Evolutionary conservation across 92 coral and sea anemone genomes (phyloP).

Genomic region (Plumapathes pennacea): DNA sequence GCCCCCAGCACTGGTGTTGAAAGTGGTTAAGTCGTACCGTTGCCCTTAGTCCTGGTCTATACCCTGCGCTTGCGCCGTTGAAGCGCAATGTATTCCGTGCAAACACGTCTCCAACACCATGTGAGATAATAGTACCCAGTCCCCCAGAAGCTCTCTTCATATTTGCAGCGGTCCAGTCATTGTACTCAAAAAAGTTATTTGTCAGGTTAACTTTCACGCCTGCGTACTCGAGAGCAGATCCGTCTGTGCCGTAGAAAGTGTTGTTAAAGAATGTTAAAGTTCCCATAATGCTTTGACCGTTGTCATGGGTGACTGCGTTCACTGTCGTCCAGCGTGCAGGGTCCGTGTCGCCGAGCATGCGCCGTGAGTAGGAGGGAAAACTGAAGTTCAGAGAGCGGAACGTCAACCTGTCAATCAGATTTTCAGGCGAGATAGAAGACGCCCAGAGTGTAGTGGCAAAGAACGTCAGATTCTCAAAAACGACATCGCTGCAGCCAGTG

Average conservation of each 20-base stretch:
- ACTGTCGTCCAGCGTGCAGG: constrained; percentile 64
- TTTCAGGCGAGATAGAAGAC: constrained; percentile 3
- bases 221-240: constrained; percentile 61
- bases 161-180: constrained; percentile 77
- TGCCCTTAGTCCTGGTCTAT: constrained; percentile 15
- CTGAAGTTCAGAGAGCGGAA: constrained; percentile 56
- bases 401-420: constrained; percentile 45
- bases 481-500: constrained; percentile 41
- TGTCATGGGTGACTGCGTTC: constrained; percentile 8
- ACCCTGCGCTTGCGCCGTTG: constrained; percentile 62
- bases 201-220: constrained; percentile 53
- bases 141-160: constrained; percentile 57
- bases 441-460: constrained; percentile 69
- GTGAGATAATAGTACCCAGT: constrained; percentile 58
- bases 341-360: constrained; percentile 53
- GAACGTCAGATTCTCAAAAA: constrained; percentile 59
- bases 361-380: constrained; percentile 62
- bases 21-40: constrained; percentile 46
- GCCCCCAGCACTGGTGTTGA: constrained; percentile 82
- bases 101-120: constrained; percentile 45
- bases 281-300: background rate
- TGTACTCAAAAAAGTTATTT: constrained; percentile 71
- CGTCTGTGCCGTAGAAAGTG: constrained; percentile 74
- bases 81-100: constrained; percentile 47
- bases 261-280: constrained; percentile 27